Percentiles rank a stretch among this genome's conserved stretches.
These are phyloP conservation scores for Anthonomus grandis DNA, from an alignment of 1,140 invertebrate species.

Conservation along the genomic window DNA sequence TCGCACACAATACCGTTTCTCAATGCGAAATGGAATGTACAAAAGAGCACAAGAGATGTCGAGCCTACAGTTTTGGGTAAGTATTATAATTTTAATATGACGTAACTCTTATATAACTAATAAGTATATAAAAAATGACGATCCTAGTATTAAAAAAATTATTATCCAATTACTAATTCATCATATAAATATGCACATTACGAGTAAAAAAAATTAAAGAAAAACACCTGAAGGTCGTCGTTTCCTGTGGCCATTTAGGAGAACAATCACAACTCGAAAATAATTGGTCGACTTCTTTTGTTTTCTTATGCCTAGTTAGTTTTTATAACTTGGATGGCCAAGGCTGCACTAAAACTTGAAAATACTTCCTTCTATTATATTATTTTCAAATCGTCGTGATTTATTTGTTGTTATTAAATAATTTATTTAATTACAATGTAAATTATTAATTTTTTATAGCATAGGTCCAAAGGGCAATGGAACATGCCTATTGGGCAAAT, in stretches of 20 bases:
- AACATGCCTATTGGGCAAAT: constrained; percentile 55
- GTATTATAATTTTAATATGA: constrained; percentile 11
- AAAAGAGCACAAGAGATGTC: constrained; percentile 40
- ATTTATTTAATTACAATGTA: neutral
- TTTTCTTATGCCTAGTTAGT: constrained; percentile 17
- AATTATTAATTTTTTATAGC: constrained; percentile 44
- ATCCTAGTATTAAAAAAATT: too few species aligned
- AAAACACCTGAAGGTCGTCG: constrained; percentile 12
- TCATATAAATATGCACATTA: too few species aligned
- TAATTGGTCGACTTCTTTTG: constrained; percentile 25
- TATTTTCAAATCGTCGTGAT: neutral
- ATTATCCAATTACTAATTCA: too few species aligned
- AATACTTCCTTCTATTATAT: constrained; percentile 15
- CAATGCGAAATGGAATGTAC: constrained; percentile 45
- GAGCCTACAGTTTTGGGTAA: constrained; percentile 47
- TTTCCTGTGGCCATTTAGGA: constrained; percentile 20
- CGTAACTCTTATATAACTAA: neutral
- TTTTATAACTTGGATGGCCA: constrained; percentile 18
- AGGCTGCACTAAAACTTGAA: constrained; percentile 4
- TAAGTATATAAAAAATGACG: too few species aligned
- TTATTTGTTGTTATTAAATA: neutral
- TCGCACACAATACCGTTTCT: constrained; percentile 37
- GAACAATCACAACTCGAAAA: constrained; percentile 7
- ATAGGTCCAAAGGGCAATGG: constrained; percentile 60
- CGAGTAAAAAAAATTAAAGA: constrained; percentile 1